Conservation (phyloP, 1,140 invertebrate species). For the Charaxes varanes region DNA sequence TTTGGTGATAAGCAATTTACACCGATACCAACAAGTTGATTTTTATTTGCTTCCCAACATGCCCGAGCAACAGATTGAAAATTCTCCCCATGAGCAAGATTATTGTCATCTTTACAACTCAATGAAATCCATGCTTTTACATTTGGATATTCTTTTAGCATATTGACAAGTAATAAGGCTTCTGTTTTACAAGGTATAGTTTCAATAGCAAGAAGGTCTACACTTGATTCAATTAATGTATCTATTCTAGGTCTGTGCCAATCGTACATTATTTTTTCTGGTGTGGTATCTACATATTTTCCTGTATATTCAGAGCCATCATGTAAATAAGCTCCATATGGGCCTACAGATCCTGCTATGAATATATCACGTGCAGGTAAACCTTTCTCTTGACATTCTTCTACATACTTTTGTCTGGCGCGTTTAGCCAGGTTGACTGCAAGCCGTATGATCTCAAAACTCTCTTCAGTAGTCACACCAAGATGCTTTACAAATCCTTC, state of each 20-base stretch:
- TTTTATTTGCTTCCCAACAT: conserved; percentile 70
- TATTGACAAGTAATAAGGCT: conserved; percentile 83
- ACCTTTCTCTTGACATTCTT: conserved; percentile 58
- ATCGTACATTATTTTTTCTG: conserved; percentile 76
- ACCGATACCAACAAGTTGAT: conserved; percentile 81
- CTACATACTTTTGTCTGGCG: conserved; percentile 74
- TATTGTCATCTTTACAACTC: conserved; percentile 78
- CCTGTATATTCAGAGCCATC: conserved; percentile 94
- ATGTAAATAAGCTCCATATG: conserved; percentile 89
- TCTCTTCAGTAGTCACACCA: conserved; percentile 75
- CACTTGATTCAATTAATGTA: conserved; percentile 82
- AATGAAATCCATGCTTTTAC: conserved; percentile 88
- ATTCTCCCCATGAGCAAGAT: conserved; percentile 76
- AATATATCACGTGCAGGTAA: conserved; percentile 52
- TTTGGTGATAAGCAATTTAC: conserved; percentile 82
- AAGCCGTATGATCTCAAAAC: conserved; percentile 79
- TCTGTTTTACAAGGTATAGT: conserved; percentile 90
- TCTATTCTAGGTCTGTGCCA: conserved; percentile 88
- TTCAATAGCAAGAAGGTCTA: conserved; percentile 90
- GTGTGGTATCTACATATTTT: conserved; percentile 81
- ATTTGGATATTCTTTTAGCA: conserved; percentile 82
- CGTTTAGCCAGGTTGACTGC: conserved; percentile 80
- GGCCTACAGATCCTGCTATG: conserved; percentile 89
- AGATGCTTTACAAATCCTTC: conserved; percentile 84
- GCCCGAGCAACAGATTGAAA: conserved; percentile 74